A percentile compares a stretch with the other conserved stretches of the same genome.
phyloP scores from a whole-genome alignment of 2,888 invertebrate species.

The Phania funesta region DNA sequence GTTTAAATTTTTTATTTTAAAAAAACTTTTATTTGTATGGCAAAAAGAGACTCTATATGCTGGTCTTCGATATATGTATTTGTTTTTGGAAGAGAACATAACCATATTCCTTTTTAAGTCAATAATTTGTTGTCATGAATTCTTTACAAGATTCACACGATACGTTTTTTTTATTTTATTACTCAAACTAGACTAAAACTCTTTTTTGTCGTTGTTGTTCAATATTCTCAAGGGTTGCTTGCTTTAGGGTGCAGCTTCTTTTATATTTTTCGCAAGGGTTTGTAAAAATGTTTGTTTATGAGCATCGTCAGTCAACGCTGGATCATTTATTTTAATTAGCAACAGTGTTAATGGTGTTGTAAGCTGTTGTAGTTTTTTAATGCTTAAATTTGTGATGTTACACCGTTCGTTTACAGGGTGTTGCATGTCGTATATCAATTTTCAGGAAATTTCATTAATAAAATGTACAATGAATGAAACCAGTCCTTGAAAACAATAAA shows the following conservation, averaged over 20 bases:
- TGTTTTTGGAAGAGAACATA: background rate
- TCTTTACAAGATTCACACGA: conserved; percentile 56
- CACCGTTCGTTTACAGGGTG: background rate
- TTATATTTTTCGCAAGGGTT: conserved; percentile 40
- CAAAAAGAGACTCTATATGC: background rate
- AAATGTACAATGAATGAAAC: too few species aligned
- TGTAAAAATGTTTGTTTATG: conserved; percentile 16
- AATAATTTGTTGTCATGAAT: conserved; percentile 65
- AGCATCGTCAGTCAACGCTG: conserved; percentile 67
- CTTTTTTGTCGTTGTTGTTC: background rate
- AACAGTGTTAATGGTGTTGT: conserved; percentile 68
- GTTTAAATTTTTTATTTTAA: conserved; percentile 7
- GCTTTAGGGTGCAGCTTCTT: conserved; percentile 7
- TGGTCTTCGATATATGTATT: background rate
- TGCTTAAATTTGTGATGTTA: background rate
- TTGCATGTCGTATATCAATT: too few species aligned
- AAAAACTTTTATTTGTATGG: background rate
- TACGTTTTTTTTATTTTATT: conserved; percentile 39
- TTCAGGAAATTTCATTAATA: background rate
- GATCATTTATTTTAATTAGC: conserved; percentile 72
- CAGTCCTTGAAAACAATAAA: too few species aligned
- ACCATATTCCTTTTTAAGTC: conserved; percentile 55
- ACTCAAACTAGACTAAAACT: conserved; percentile 11
- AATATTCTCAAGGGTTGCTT: conserved; percentile 59
- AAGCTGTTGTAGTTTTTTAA: conserved; percentile 51